Evolutionary conservation across 2,797 vertebrate species (phyloP), one percentile per base, ranked within the genome.

Genomic region (Galaxias olidus): DNA sequence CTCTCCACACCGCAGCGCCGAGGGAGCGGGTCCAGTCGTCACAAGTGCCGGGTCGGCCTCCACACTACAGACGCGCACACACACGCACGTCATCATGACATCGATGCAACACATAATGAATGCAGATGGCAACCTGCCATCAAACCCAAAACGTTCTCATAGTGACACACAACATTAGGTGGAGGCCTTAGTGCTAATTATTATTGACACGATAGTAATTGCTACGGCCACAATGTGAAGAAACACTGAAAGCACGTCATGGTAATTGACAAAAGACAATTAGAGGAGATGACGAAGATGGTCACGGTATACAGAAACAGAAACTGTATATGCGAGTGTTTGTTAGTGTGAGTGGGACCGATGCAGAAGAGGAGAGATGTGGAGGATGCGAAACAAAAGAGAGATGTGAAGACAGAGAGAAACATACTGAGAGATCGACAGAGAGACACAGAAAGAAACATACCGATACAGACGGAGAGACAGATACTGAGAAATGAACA

Each of bases 371-470:
- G 30, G 30, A 30, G 30, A 30, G 30, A 6, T 30, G 30, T 3
- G 30, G 6, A 30, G 30, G 30, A 30, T 30, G 30, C 2, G 30
- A 30, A 30, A 30, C 30, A 30, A 11, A 10, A 6, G 49, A 50
- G 14, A 50, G 17, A 50, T 15, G n/a, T 17, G 49, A 50, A 30
- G 30, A 30, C 19, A 17, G 52, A 19, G 20, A 11, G 53, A 20
- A 59, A 50, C 18, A 8, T 12, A 12, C 41, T 55, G 30, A 53
- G 54, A 13, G 53, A 66, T 63, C 44, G 49, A 61, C 30, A 55
- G 57, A 57, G 61, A 75, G 43, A 73, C 55, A 4, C 17, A 30
- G 41, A 17, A 56, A 63, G 46, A 0, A 13, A 41, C 41, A 43
- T n/a, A n/a, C n/a, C n/a, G 58, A 56, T 55, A 61, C 64, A 63